Percentiles rank a stretch among this genome's conserved stretches.
Conservation (phyloP, 2,797 vertebrate species). For the Acrossocheilus fasciatus region DNA sequence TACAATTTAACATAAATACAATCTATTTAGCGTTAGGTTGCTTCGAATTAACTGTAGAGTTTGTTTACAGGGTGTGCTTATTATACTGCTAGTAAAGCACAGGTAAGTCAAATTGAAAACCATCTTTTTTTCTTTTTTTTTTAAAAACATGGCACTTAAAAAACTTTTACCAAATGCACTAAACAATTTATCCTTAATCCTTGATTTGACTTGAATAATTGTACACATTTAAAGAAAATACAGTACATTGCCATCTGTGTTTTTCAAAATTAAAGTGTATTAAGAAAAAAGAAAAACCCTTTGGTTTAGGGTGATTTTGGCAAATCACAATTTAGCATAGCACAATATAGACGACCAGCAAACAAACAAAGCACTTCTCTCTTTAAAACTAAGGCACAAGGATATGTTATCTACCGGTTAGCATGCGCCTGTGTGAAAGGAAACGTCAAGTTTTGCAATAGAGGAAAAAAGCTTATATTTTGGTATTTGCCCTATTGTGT, state of each 20-base stretch:
- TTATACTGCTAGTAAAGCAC: neutral
- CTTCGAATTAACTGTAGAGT: neutral
- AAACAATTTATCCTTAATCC: neutral
- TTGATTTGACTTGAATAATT: conserved; percentile 8
- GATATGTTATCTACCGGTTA: conserved; percentile 64
- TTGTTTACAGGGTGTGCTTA: conserved; percentile 29
- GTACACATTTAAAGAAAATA: neutral
- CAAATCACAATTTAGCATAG: conserved; percentile 35
- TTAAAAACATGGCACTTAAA: neutral
- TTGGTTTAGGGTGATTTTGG: conserved; percentile 52
- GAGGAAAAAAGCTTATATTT: conserved; percentile 57
- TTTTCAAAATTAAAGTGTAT: conserved; percentile 5
- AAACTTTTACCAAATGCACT: conserved; percentile 22
- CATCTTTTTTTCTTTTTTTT: no score
- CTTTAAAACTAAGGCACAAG: conserved; percentile 77
- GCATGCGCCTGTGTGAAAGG: conserved; percentile 65
- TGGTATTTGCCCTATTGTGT: conserved; percentile 35
- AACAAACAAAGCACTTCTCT: conserved; percentile 21
- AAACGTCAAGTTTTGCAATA: conserved; percentile 67
- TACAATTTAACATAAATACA: conserved; percentile 17
- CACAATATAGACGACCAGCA: conserved; percentile 39
- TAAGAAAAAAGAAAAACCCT: conserved; percentile 30
- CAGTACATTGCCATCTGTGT: conserved; percentile 17
- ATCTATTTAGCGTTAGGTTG: neutral
- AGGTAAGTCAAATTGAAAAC: conserved; percentile 26